Percentiles rank a stretch among this genome's conserved stretches.
phyloP scores from a whole-genome alignment of 2,797 vertebrate genomes.

The Capromys pilorides region DNA sequence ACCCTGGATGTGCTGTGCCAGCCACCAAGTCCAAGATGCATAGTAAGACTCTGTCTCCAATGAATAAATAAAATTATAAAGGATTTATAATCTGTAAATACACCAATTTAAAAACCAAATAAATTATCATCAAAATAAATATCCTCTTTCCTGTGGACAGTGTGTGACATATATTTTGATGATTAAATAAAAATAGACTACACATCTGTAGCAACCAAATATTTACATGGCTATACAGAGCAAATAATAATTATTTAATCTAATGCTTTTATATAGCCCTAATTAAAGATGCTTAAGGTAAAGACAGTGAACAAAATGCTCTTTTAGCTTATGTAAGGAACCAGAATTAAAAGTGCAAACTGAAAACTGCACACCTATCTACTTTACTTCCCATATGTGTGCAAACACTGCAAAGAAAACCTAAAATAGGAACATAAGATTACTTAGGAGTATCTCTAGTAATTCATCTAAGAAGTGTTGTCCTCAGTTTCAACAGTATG shows the following conservation, averaged over 20 bases:
- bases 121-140: conserved; percentile 41
- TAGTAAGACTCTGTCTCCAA: too few species aligned
- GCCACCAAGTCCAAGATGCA: too few species aligned
- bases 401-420: conserved; percentile 54
- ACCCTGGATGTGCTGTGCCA: too few species aligned
- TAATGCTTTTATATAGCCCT: background rate
- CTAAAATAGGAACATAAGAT: background rate
- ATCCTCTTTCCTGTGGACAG: background rate
- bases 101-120: conserved; percentile 16
- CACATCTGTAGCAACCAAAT: background rate
- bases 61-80: background rate
- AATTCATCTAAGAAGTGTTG: background rate
- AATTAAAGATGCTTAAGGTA: background rate
- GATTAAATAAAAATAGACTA: background rate
- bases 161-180: background rate
- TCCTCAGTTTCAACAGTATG: background rate
- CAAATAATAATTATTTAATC: conserved; percentile 34
- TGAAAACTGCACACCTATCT: background rate
- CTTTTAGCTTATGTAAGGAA: conserved; percentile 26
- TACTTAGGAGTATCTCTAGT: background rate
- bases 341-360: background rate
- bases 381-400: background rate
- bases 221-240: background rate
- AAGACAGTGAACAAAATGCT: conserved; percentile 6
- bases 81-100: conserved; percentile 38